phyloP scores from a whole-genome alignment of 2,113 vertebrate genomes.

The Gambusia holbrooki region DNA sequence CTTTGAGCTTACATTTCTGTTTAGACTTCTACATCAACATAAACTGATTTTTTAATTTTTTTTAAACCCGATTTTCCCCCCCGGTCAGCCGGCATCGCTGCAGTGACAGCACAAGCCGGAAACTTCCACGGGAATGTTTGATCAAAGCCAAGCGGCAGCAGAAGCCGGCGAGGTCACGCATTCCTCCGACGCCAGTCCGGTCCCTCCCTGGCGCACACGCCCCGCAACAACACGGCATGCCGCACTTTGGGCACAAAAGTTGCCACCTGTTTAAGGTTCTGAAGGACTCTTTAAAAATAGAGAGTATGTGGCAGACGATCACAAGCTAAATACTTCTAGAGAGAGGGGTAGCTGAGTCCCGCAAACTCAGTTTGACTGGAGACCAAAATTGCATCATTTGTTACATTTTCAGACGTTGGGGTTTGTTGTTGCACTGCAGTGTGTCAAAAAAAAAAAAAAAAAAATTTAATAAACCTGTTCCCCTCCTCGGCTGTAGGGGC shows the following conservation, averaged over 20 bases:
- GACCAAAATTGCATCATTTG: neutral
- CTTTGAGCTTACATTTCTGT: neutral
- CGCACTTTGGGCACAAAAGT: slow-evolving; percentile 60
- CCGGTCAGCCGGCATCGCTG: slow-evolving; percentile 1
- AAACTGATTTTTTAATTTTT: neutral
- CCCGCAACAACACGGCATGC: slow-evolving; percentile 58
- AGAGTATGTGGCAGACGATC: slow-evolving; percentile 56
- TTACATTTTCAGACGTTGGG: too few species aligned
- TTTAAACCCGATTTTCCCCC: too few species aligned
- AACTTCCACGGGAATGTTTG: slow-evolving; percentile 87
- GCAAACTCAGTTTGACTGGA: too few species aligned
- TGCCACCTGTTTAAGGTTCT: slow-evolving; percentile 69
- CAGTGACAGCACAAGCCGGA: slow-evolving; percentile 73
- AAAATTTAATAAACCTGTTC: too few species aligned
- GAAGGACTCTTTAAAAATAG: slow-evolving; percentile 7
- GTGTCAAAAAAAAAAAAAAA: too few species aligned
- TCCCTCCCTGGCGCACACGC: slow-evolving; percentile 75
- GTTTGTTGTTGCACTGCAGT: too few species aligned
- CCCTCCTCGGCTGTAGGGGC: too few species aligned
- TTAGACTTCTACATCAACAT: neutral
- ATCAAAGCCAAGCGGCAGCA: slow-evolving; percentile 87
- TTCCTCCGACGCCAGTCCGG: slow-evolving; percentile 81
- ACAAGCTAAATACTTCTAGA: slow-evolving; percentile 63
- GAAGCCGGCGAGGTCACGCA: slow-evolving; percentile 84
- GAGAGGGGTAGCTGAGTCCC: neutral